Evolutionary conservation across 2,113 vertebrate species (phyloP).

Genomic region (Antechinus stuartii): DNA sequence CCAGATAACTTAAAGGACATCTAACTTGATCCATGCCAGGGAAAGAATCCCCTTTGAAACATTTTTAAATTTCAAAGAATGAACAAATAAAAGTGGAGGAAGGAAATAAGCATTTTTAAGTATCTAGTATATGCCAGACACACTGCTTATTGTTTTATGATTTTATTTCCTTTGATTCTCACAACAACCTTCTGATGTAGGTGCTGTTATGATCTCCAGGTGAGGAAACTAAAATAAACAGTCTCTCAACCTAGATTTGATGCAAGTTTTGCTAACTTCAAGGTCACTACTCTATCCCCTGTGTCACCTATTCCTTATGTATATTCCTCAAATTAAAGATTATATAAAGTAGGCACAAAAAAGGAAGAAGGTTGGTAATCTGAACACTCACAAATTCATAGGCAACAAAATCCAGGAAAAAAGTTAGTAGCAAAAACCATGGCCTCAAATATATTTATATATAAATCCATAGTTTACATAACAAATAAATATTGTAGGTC

Average conservation of each 20-base stretch:
- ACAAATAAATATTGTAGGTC: neutral
- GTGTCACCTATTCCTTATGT: neutral
- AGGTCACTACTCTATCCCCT: neutral
- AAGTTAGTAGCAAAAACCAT: neutral
- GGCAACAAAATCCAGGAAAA: neutral
- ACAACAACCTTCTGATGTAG: neutral
- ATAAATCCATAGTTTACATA: neutral
- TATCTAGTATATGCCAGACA: neutral
- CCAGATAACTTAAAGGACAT: neutral
- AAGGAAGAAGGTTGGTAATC: neutral
- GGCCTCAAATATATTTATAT: neutral
- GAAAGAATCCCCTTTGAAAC: neutral
- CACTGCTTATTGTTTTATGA: neutral
- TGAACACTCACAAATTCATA: neutral
- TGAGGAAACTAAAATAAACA: neutral
- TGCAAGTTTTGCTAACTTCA: neutral
- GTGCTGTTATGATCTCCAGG: neutral
- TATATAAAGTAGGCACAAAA: neutral
- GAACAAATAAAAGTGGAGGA: neutral
- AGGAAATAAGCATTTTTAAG: neutral
- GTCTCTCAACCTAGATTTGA: neutral
- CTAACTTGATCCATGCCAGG: neutral
- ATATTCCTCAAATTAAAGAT: neutral
- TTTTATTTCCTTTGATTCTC: neutral
- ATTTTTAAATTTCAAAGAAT: neutral